Evolutionary conservation across 2,113 vertebrate genomes (phyloP).

Genomic region (Chaetura pelagica): DNA sequence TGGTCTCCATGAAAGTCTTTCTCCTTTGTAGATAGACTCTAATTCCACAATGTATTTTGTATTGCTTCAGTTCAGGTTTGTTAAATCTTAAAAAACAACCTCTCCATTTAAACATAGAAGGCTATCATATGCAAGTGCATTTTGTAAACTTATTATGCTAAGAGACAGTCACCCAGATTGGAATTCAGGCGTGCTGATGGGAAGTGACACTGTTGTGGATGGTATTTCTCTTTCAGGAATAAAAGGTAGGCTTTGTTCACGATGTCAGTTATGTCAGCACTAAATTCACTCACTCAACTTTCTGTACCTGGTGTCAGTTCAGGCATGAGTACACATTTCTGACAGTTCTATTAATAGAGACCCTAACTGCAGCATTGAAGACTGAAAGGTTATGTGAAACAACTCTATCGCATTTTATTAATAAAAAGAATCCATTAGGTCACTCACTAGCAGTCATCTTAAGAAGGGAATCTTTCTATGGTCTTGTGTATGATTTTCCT

Average conservation of each 20-base stretch:
- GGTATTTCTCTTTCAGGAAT: conserved; percentile 46
- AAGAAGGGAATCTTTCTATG: not conserved
- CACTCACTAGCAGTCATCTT: not conserved
- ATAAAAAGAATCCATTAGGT: not conserved
- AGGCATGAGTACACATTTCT: conserved; percentile 43
- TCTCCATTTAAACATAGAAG: not conserved
- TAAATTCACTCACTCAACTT: conserved; percentile 47
- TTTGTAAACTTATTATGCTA: conserved; percentile 44
- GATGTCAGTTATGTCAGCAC: conserved; percentile 18
- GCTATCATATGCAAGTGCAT: conserved; percentile 20
- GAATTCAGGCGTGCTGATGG: conserved; percentile 44
- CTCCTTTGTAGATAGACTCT: not conserved
- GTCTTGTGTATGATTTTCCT: not conserved
- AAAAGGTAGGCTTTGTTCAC: conserved; percentile 39
- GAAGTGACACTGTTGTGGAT: conserved; percentile 53
- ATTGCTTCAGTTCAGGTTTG: not conserved
- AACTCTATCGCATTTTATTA: conserved; percentile 21
- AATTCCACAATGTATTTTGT: not conserved
- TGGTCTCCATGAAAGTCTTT: not conserved
- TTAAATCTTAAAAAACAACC: not conserved
- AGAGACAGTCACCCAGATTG: conserved; percentile 47
- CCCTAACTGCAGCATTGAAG: conserved; percentile 27
- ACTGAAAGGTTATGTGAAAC: conserved; percentile 48
- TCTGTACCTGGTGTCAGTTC: conserved; percentile 57
- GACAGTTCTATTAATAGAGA: conserved; percentile 73